Base-by-base conservation (phyloP, 1,140 invertebrate genomes). In the Cydia pomonella region DNA sequence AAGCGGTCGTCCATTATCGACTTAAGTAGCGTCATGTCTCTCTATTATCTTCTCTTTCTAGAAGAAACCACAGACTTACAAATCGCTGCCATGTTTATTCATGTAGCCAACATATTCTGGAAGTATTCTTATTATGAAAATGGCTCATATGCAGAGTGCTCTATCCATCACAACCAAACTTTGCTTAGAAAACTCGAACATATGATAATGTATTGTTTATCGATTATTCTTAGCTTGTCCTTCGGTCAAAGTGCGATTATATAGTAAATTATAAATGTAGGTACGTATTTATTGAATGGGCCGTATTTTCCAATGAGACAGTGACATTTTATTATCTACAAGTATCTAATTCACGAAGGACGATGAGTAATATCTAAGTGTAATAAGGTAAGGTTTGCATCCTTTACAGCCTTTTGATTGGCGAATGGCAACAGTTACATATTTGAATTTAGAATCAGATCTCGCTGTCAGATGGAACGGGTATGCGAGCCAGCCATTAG, bases 181-280 rank as follows among this genome's bases (percentile, higher is more conserved):
- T 59, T 23, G 53, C 18, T 16, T 3, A 7, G 53, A 59, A 59
- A 59, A 59, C 53, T 59, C 18, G 53, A 21, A 12, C 53, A 59
- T 59, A 59, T 59, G 53, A 59, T 59, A 59, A 59, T 59, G 53
- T 59, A 59, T 59, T 59, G 53, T 59, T 59, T 59, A 59, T 59
- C 53, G 53, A 59, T 59, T 59, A 59, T 59, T 41, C 6, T 59
- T n/a, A 12, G 53, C 53, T 59, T 23, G 53, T 59, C 47, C 47
- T 50, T 59, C 18, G 12, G 18, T 23, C 18, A 9, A 59, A 10
- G 9, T 59, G 53, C 21, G 50, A 18, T 53, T 53, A 18, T 50
- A 16, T 33, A 33, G 18, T 59, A 12, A 59, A 59, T 23, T 59
- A 50, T 59, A 59, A 23, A 23, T 59, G 7, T 10, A 18, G 4